Conservation (phyloP, 2,797 vertebrate genomes). For the Lateolabrax maculatus region DNA sequence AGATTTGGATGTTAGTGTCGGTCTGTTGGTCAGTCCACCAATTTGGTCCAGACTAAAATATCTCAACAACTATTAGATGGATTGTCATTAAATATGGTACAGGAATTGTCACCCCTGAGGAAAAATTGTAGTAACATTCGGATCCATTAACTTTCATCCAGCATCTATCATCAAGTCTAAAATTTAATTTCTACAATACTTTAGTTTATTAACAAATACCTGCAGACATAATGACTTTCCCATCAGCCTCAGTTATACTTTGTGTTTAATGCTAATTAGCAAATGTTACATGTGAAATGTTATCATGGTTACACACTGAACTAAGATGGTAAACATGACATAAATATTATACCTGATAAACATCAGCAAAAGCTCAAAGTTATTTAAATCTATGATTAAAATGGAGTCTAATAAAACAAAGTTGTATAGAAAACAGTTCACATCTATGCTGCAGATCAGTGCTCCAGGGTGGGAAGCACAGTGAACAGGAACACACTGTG, state of each 20-base stretch:
- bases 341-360: background rate
- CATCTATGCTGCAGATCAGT: background rate
- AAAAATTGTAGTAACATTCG: background rate
- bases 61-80: background rate
- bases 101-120: background rate
- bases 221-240: background rate
- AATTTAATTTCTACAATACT: background rate
- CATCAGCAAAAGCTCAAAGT: background rate
- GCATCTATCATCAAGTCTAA: background rate
- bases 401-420: slow-evolving; percentile 3
- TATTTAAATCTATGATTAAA: background rate
- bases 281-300: slow-evolving; percentile 27
- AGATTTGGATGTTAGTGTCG: background rate
- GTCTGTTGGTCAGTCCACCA: background rate
- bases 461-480: slow-evolving; percentile 5
- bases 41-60: background rate
- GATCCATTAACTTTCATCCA: background rate
- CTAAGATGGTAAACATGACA: background rate
- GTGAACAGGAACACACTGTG: background rate
- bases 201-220: too few species aligned
- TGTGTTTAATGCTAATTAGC: background rate
- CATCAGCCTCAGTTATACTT: background rate
- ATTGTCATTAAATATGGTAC: background rate
- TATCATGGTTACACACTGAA: background rate
- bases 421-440: background rate